Conservation (phyloP, 2,888 invertebrate species). For the Lysandra bellargus region DNA sequence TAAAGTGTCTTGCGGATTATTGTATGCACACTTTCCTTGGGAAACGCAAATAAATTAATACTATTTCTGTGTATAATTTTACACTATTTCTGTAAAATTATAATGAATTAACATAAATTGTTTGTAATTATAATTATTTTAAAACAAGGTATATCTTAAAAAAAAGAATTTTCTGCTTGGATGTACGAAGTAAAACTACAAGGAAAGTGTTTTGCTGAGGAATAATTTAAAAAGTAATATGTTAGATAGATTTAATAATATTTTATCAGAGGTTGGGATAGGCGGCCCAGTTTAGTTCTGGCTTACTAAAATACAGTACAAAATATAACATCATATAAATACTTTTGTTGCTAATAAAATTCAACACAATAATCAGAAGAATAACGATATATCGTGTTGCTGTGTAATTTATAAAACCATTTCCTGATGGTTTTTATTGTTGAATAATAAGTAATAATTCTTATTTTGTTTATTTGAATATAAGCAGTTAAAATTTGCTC, state of each 20-base stretch:
- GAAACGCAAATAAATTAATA: background rate
- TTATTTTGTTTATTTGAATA: background rate
- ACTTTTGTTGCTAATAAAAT: conserved; percentile 21
- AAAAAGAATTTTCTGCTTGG: background rate
- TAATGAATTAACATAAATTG: background rate
- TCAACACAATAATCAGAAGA: background rate
- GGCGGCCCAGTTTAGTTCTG: background rate
- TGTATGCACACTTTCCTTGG: conserved; percentile 1
- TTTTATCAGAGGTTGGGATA: background rate
- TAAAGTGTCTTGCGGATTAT: background rate
- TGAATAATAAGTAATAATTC: conserved; percentile 1
- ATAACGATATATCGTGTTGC: background rate
- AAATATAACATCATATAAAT: conserved; percentile 11
- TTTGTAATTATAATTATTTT: background rate
- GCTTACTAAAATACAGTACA: conserved; percentile 26
- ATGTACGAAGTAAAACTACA: background rate
- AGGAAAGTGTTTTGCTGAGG: background rate
- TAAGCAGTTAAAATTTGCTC: background rate
- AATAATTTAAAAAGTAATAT: conserved; percentile 16
- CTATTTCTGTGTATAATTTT: background rate
- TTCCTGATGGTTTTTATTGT: background rate
- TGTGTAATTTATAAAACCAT: background rate
- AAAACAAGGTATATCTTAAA: background rate
- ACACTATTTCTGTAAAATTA: background rate
- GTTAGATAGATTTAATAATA: conserved; percentile 26